A percentile compares a stretch with the other conserved stretches of the same genome.
phyloP scores from a whole-genome alignment of 2,888 invertebrate species.

The Platynereis dumerilii region DNA sequence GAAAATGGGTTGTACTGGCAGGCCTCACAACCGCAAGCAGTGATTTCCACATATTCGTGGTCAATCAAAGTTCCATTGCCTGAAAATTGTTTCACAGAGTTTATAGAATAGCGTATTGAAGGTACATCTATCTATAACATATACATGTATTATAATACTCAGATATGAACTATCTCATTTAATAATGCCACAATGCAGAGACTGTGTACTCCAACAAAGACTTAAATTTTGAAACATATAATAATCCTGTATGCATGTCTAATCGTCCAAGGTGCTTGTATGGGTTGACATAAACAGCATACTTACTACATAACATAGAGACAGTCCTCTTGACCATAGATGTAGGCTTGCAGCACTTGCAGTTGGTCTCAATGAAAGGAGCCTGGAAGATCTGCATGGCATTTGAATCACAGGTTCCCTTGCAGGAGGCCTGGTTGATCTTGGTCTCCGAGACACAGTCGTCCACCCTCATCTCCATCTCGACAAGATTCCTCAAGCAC shows the following conservation, averaged over 20 bases:
- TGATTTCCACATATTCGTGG: conserved; percentile 8
- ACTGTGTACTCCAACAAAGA: too few species aligned
- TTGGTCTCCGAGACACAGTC: background rate
- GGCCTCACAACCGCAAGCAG: conserved; percentile 4
- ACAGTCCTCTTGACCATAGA: conserved; percentile 2
- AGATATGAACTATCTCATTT: too few species aligned
- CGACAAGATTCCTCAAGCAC: background rate
- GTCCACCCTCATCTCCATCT: background rate
- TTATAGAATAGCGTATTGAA: too few species aligned
- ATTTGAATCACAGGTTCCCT: conserved; percentile 7
- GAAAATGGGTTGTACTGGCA: conserved; percentile 15
- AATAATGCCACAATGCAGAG: too few species aligned
- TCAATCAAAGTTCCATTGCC: background rate
- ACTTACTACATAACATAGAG: background rate
- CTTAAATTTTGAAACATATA: too few species aligned
- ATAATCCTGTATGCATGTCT: too few species aligned
- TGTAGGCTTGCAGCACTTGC: conserved; percentile 18
- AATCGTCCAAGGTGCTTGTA: too few species aligned
- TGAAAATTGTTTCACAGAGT: too few species aligned
- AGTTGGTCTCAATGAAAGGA: conserved; percentile 12
- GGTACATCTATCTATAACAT: too few species aligned
- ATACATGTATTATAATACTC: too few species aligned
- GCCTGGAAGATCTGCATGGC: conserved; percentile 4
- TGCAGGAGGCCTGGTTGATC: background rate
- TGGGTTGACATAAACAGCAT: too few species aligned